Evolutionary conservation across 2,113 vertebrate species (phyloP).

Genomic region (Hiodon alosoides): DNA sequence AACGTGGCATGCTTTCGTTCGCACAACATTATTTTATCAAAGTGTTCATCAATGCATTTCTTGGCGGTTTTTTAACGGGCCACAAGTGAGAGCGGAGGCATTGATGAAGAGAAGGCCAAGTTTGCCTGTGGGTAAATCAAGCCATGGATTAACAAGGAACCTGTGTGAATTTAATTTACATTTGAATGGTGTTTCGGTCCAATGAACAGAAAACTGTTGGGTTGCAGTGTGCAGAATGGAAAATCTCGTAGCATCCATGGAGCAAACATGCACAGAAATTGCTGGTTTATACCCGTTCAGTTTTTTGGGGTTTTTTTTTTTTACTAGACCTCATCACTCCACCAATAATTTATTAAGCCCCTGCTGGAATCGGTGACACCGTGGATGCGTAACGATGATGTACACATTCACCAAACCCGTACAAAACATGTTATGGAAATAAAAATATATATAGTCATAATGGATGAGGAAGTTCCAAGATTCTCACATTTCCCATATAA

Average conservation of each 20-base stretch:
- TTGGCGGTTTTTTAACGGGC: too few species aligned
- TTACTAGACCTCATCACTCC: background rate
- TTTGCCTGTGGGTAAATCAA: too few species aligned
- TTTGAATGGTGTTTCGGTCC: background rate
- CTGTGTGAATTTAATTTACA: too few species aligned
- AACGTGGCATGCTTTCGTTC: background rate
- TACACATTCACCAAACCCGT: conserved; percentile 2
- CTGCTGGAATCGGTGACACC: conserved; percentile 12
- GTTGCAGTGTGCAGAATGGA: too few species aligned
- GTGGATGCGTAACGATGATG: conserved; percentile 12
- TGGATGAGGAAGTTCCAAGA: background rate
- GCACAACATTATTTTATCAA: background rate
- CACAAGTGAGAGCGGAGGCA: too few species aligned
- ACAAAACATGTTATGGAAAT: conserved; percentile 23
- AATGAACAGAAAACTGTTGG: background rate
- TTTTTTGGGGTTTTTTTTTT: background rate
- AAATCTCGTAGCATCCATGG: too few species aligned
- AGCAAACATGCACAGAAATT: too few species aligned
- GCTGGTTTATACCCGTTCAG: background rate
- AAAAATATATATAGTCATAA: background rate
- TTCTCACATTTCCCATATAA: conserved; percentile 28
- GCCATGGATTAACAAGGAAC: too few species aligned
- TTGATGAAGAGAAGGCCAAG: too few species aligned
- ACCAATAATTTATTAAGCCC: background rate
- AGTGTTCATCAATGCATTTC: background rate